Conservation (phyloP, 2,888 invertebrate genomes). For the Agrotis puta region DNA sequence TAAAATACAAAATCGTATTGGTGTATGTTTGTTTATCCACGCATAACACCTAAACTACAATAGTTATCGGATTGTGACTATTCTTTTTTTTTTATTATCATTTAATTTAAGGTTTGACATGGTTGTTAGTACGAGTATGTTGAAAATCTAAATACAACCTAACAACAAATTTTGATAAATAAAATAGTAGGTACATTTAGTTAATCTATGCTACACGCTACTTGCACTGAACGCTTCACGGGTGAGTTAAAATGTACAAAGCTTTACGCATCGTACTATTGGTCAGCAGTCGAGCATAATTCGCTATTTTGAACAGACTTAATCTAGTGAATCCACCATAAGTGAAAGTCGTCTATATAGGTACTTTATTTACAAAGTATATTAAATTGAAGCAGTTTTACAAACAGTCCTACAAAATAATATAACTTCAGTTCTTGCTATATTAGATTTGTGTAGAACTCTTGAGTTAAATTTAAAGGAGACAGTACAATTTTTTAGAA, state of each 20-base stretch:
- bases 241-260: slow-evolving; percentile 31
- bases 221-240: slow-evolving; percentile 31
- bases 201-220: slow-evolving; percentile 21
- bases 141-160: neutral
- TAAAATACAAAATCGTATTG: too few relatives aligned
- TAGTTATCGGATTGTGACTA: too few relatives aligned
- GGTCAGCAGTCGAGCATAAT: slow-evolving; percentile 7
- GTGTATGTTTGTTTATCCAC: too few relatives aligned
- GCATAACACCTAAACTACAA: too few relatives aligned
- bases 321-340: too few relatives aligned
- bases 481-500: neutral
- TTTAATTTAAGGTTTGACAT: neutral
- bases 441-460: neutral
- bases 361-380: too few relatives aligned
- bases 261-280: slow-evolving; percentile 12
- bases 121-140: neutral
- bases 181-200: neutral
- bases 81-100: too few relatives aligned
- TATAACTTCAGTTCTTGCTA: neutral
- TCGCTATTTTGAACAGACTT: neutral
- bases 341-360: too few relatives aligned
- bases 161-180: slow-evolving; percentile 8
- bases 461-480: neutral
- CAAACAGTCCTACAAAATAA: too few relatives aligned
- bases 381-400: too few relatives aligned